Evolutionary conservation across 2,113 vertebrate species (phyloP), one percentile per base, ranked within the genome.

Genomic region (Motacilla alba): DNA sequence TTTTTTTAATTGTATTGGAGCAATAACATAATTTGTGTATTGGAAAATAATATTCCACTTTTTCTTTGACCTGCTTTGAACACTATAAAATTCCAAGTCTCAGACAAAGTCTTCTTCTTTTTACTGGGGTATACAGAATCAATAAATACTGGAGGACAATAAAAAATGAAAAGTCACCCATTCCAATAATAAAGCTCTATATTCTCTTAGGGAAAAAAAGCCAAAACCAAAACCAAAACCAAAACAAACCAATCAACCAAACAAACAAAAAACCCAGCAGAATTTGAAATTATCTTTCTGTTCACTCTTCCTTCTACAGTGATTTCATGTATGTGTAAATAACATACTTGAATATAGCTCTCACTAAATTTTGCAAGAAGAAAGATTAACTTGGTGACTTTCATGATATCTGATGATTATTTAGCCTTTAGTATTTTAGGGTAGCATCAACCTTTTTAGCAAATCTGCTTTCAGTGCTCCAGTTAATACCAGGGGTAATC

Each of bases 231-330:
- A 35, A 35, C 7, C 35, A 35, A 35, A 35, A 35, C 7, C 35
- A 35, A 35, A 35, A 35, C 35, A 35, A 35, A 35, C 35, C 35
- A 35, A 35, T 7, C 12, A 23, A 24, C 20, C 9, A 46, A 13
- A 47, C 11, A 19, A 53, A 28, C 5, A 22, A 10, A 4, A 5
- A 27, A 13, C 2, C 5, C 1, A 31, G 1, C 3, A 58, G 21
- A 73, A 68, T 64, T 26, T 55, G 7, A 35, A 62, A 59, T 9
- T 1, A 20, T 3, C 0, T 50, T 49, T 70, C 43, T 56, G 3
- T 43, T 2, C 6, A 15, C 15, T 66, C 8, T 39, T 81, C 16
- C 19, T 53, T 66, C 6, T 24, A n/a, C 2, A 26, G 2, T 39
- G 14, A 64, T 68, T 63, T 81, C 19, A 50, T 12, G 28, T 74